Evolutionary conservation across 2,888 invertebrate genomes (phyloP), one percentile per base, ranked within the genome.

Genomic region (Pheosia tremula): DNA sequence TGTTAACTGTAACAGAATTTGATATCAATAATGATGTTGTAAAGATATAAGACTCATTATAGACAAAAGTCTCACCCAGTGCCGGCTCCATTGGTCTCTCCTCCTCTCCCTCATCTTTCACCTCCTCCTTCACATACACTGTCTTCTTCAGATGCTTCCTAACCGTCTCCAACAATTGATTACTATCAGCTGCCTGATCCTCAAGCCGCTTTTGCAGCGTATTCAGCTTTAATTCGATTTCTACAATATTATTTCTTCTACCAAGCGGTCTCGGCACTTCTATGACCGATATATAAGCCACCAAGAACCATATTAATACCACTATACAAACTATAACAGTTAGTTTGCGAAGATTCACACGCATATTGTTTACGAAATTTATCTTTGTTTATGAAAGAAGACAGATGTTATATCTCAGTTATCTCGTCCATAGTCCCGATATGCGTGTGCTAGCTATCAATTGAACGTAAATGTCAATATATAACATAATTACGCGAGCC

Each of bases 271-370:
- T 81, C 11, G 86, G 82, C 49, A 85, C 75, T 39, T 85, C 84
- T 68, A 86, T 74, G 54, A 82, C 62, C 1, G 88, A 85, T 4
- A 84, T 82, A 67, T 88, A 89, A 0, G 85, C 80, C 62, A 86
- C 74, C 7, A 91, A 54, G 5, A 90, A 66, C 88, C 91, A 92
- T 61, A 91, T 60, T 58, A 87, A 66, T 3, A 83, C 66, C 7
- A 84, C 62, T 13, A 84, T 63, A 11, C 78, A 75, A 50, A 82
- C 72, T 4, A 82, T 69, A 52, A 86, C 59, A 5, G 84, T 73
- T 52, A 90, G 61, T 80, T 87, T 91, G 63, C 83, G 82, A 53
- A 88, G 65, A 72, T 91, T 90, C n/a, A 90, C 60, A 72, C 93
- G 89, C 93, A 93, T 93, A 78, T 82, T 90, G 53, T 36, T 58